Evolutionary conservation across 1,140 invertebrate species (phyloP).

Genomic region (Conopomorpha cramerella): DNA sequence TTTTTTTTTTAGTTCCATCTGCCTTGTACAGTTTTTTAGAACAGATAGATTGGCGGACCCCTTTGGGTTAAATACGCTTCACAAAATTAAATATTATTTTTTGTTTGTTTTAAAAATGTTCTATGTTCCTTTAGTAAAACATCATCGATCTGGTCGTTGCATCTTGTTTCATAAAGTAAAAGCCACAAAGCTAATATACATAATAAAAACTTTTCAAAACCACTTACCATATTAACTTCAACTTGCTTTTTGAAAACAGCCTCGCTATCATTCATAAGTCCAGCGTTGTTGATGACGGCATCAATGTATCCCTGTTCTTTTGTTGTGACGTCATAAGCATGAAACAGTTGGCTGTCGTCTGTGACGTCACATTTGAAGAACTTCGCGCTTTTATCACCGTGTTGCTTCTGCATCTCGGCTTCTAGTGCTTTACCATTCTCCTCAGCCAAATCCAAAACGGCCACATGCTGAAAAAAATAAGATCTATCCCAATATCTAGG

Average conservation of each 20-base stretch:
- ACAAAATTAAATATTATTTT: conserved; percentile 1
- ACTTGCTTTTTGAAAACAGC: conserved; percentile 29
- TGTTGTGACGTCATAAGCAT: conserved; percentile 61
- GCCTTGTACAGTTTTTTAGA: no score
- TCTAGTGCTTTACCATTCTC: conserved; percentile 9
- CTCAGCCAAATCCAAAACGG: conserved; percentile 14
- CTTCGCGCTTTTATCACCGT: conserved; percentile 17
- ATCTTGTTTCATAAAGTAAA: no score
- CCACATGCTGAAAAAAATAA: conserved; percentile 13
- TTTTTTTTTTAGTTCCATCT: no score
- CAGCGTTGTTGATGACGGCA: conserved; percentile 71
- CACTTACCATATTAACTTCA: conserved; percentile 37
- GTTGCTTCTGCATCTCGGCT: conserved; percentile 12
- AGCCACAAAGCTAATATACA: no score
- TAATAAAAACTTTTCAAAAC: no score
- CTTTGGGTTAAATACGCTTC: no score
- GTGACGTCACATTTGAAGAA: conserved; percentile 66
- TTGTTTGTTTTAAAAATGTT: conserved; percentile 1
- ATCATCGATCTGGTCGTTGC: no score
- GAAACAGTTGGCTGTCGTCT: conserved; percentile 62
- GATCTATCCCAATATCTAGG: no score
- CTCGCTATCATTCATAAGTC: conserved; percentile 35
- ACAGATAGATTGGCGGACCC: no score
- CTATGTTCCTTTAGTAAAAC: no score
- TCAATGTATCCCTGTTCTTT: conserved; percentile 63